phyloP scores from a whole-genome alignment of 2,888 invertebrate genomes.

The Netelia melanura region DNA sequence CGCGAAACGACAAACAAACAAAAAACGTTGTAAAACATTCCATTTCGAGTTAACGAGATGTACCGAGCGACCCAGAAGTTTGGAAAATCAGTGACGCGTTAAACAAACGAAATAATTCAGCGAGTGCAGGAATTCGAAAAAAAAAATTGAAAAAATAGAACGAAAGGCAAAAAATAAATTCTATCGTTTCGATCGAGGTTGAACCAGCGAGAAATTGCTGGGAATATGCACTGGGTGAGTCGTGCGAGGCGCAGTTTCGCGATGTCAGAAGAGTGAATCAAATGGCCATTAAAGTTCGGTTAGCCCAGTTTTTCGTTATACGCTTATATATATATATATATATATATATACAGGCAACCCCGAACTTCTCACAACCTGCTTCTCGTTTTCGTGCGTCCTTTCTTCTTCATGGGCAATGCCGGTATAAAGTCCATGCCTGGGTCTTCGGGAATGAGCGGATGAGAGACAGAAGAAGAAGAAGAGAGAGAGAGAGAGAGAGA shows the following conservation, averaged over 20 bases:
- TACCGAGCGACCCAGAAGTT: slow-evolving; percentile 29
- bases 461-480: slow-evolving; percentile 4
- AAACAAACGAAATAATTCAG: slow-evolving; percentile 25
- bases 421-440: not conserved
- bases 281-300: slow-evolving; percentile 78
- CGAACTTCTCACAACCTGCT: slow-evolving; percentile 37
- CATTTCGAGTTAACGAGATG: slow-evolving; percentile 26
- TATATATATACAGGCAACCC: slow-evolving; percentile 1
- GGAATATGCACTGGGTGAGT: not conserved
- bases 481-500: slow-evolving; percentile 39
- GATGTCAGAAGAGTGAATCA: slow-evolving; percentile 71
- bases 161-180: not conserved
- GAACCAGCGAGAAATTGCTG: slow-evolving; percentile 20
- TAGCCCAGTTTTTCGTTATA: slow-evolving; percentile 77
- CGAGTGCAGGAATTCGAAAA: slow-evolving; percentile 2
- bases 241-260: slow-evolving; percentile 36
- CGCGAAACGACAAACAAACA: not conserved
- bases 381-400: slow-evolving; percentile 5
- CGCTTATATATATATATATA: slow-evolving; percentile 3
- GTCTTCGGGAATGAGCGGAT: slow-evolving; percentile 36
- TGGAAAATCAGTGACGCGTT: slow-evolving; percentile 29
- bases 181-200: slow-evolving; percentile 10
- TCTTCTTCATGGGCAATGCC: slow-evolving; percentile 8
- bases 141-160: not conserved
- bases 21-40: slow-evolving; percentile 8